phyloP scores from a whole-genome alignment of 2,797 vertebrate genomes.

The Gadopsis bispinosus region DNA sequence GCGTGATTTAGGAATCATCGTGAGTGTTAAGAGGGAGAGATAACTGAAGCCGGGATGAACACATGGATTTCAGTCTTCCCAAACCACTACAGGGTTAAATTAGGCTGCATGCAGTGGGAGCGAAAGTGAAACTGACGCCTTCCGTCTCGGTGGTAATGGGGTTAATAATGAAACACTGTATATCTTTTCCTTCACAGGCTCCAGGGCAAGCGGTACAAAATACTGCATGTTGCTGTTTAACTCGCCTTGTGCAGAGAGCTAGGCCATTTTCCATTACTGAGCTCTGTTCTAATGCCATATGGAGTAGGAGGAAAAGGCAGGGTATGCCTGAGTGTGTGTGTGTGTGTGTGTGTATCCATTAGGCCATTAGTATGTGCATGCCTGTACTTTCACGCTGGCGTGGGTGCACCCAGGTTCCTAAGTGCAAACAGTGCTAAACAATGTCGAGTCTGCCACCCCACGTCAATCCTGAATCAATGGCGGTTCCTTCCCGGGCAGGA shows the following conservation, averaged over 20 bases:
- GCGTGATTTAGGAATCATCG: slow-evolving; percentile 52
- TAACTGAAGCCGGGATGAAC: slow-evolving; percentile 9
- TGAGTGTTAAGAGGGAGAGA: slow-evolving; percentile 9
- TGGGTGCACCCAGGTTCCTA: slow-evolving; percentile 53
- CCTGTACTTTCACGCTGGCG: slow-evolving; percentile 33
- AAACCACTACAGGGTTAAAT: slow-evolving; percentile 52
- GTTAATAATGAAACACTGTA: slow-evolving; percentile 71
- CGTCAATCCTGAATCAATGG: slow-evolving; percentile 20
- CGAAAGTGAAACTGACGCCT: slow-evolving; percentile 30
- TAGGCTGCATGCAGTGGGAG: slow-evolving; percentile 16
- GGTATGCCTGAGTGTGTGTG: slow-evolving; percentile 38
- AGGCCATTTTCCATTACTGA: slow-evolving; percentile 71
- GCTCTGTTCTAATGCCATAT: slow-evolving; percentile 55
- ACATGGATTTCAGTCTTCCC: slow-evolving; percentile 24
- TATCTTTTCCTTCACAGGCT: slow-evolving; percentile 45
- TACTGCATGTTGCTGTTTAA: slow-evolving; percentile 60
- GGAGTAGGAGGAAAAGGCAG: slow-evolving; percentile 53
- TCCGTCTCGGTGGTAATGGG: slow-evolving; percentile 51
- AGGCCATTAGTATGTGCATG: slow-evolving; percentile 64
- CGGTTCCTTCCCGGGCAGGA: background rate
- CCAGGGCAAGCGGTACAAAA: slow-evolving; percentile 45
- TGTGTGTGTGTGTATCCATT: slow-evolving; percentile 47
- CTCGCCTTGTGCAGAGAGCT: slow-evolving; percentile 51
- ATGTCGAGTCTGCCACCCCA: background rate
- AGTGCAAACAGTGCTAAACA: slow-evolving; percentile 49